These are phyloP conservation scores for Aegotheles bennettii DNA, from an alignment of 2,113 vertebrate species.

Conservation along the genomic window DNA sequence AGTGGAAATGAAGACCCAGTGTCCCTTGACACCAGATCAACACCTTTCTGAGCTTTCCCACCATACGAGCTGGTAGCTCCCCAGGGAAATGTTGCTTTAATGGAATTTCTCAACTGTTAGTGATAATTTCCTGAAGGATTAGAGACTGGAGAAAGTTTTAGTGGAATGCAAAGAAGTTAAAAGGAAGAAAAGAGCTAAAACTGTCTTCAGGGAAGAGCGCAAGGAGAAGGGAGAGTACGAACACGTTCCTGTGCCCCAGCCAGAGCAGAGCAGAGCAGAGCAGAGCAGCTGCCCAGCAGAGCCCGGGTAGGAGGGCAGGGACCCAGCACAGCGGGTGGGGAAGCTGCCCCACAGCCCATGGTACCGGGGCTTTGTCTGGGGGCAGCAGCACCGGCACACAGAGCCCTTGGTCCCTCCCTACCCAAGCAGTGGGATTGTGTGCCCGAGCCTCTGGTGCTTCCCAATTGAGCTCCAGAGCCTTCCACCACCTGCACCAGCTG, in stretches of 20 bases:
- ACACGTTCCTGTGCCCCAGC: not conserved
- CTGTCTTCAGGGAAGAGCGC: not conserved
- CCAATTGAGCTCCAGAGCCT: not conserved
- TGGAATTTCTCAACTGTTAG: not conserved
- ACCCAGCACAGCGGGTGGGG: no score
- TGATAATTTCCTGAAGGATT: not conserved
- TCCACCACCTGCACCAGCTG: not conserved
- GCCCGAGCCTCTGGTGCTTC: not conserved
- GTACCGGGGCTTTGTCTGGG: rapidly evolving
- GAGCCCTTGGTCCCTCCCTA: not conserved
- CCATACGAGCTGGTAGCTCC: not conserved
- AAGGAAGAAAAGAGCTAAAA: not conserved
- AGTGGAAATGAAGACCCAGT: not conserved
- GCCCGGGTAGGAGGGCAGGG: no score
- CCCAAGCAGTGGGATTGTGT: rapidly evolving
- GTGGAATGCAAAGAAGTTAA: not conserved
- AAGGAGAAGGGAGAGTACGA: not conserved
- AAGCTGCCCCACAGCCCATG: not conserved
- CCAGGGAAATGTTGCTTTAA: not conserved
- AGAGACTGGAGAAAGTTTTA: not conserved
- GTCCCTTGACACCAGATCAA: not conserved
- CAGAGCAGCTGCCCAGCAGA: not conserved
- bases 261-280: not conserved
- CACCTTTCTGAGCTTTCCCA: not conserved
- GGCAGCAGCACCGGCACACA: not conserved